These are phyloP conservation scores for Acanthopagrus latus DNA, from an alignment of 2,797 vertebrate genomes.

Conservation along the genomic window DNA sequence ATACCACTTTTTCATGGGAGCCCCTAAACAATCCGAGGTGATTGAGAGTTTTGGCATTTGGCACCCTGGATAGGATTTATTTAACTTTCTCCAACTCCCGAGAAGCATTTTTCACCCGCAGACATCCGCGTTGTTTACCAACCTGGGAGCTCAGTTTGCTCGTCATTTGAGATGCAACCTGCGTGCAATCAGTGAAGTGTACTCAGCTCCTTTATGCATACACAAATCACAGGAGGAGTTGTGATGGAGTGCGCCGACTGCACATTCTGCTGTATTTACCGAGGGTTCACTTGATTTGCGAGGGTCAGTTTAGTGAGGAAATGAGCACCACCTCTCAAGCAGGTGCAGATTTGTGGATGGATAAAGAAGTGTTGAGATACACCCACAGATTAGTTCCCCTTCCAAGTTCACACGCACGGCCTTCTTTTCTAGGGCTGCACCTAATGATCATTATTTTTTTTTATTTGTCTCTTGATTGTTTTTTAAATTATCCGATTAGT, in stretches of 20 bases:
- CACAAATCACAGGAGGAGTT: conserved; percentile 14
- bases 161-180: conserved; percentile 20
- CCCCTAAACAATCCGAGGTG: conserved; percentile 11
- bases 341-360: neutral
- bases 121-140: neutral
- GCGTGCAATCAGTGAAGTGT: conserved; percentile 15
- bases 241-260: conserved; percentile 21
- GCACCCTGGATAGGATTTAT: conserved; percentile 5
- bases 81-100: neutral
- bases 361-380: neutral
- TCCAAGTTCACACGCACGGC: too few relatives aligned
- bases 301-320: conserved; percentile 1
- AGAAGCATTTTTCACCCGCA: conserved; percentile 5
- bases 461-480: too few relatives aligned
- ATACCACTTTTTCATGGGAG: neutral
- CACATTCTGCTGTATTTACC: conserved; percentile 11
- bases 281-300: conserved; percentile 3
- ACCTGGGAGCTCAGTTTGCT: conserved; percentile 7
- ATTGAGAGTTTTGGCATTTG: conserved; percentile 6
- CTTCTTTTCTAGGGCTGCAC: too few relatives aligned
- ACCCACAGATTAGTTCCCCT: too few relatives aligned
- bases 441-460: too few relatives aligned
- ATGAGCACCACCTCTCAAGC: neutral
- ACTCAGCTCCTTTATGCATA: conserved; percentile 17
- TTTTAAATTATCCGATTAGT: too few relatives aligned